A percentile compares a stretch with the other conserved stretches of the same genome.
Evolutionary conservation across 2,888 invertebrate genomes (phyloP).

Genomic region (Trilocha varians): DNA sequence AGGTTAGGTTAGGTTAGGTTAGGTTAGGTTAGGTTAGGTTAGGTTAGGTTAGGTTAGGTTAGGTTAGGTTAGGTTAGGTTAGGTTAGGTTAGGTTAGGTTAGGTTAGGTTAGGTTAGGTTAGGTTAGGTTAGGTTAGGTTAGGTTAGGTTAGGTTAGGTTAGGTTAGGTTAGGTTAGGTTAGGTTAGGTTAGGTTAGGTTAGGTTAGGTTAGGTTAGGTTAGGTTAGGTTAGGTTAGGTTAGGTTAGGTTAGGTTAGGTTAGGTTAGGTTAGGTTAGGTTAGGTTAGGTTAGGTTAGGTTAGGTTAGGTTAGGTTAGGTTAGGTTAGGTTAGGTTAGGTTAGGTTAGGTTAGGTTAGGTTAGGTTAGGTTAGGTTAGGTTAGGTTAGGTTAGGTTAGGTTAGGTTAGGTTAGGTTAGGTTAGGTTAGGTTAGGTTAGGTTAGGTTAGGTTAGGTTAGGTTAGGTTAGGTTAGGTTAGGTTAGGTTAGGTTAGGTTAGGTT

Average conservation of each 20-base stretch:
- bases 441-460: slow-evolving; percentile 8
- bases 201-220: neutral
- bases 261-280: slow-evolving; percentile 3
- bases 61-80: neutral
- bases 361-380: slow-evolving; percentile 5
- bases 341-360: slow-evolving; percentile 5
- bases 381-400: slow-evolving; percentile 5
- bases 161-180: neutral
- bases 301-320: slow-evolving; percentile 5
- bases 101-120: neutral
- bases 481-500: slow-evolving; percentile 12
- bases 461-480: slow-evolving; percentile 9
- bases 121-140: slow-evolving; percentile 1
- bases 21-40: neutral
- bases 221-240: slow-evolving; percentile 1
- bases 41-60: neutral
- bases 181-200: neutral
- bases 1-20: slow-evolving; percentile 1
- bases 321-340: slow-evolving; percentile 5
- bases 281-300: slow-evolving; percentile 3
- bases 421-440: slow-evolving; percentile 4
- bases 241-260: slow-evolving; percentile 3
- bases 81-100: neutral
- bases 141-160: neutral
- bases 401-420: slow-evolving; percentile 1